Evolutionary conservation across 2,888 invertebrate species (phyloP).

Genomic region (Thecophora atra): DNA sequence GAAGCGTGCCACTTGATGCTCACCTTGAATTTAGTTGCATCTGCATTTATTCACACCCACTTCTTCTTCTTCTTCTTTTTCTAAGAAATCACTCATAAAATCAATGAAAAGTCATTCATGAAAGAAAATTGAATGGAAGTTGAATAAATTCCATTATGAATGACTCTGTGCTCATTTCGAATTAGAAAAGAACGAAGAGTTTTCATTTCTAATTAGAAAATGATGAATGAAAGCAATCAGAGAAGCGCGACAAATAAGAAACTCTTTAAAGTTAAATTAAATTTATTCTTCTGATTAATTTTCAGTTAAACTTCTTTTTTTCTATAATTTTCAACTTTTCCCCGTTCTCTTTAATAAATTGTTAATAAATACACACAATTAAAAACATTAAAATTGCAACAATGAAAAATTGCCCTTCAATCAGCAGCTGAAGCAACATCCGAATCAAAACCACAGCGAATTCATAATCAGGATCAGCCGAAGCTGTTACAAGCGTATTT

Average conservation of each 20-base stretch:
- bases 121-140: not conserved
- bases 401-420: not conserved
- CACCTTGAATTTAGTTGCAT: slow-evolving; percentile 41
- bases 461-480: slow-evolving; percentile 24
- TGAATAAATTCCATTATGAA: not conserved
- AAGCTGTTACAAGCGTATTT: slow-evolving; percentile 21
- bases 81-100: slow-evolving; percentile 43
- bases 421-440: slow-evolving; percentile 21
- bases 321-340: too few relatives aligned
- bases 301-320: not conserved
- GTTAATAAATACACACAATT: too few relatives aligned
- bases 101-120: slow-evolving; percentile 46
- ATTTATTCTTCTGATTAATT: not conserved
- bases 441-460: slow-evolving; percentile 15
- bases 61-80: not conserved
- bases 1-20: slow-evolving; percentile 43
- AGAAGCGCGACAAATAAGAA: too few relatives aligned
- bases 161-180: not conserved
- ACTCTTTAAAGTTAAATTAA: too few relatives aligned
- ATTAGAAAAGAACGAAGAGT: too few relatives aligned
- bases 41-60: not conserved
- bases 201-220: too few relatives aligned
- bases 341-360: too few relatives aligned
- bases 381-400: too few relatives aligned
- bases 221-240: too few relatives aligned